These are phyloP conservation scores for Chascanopsetta lugubris DNA, from an alignment of 2,113 vertebrate genomes.

Conservation along the genomic window DNA sequence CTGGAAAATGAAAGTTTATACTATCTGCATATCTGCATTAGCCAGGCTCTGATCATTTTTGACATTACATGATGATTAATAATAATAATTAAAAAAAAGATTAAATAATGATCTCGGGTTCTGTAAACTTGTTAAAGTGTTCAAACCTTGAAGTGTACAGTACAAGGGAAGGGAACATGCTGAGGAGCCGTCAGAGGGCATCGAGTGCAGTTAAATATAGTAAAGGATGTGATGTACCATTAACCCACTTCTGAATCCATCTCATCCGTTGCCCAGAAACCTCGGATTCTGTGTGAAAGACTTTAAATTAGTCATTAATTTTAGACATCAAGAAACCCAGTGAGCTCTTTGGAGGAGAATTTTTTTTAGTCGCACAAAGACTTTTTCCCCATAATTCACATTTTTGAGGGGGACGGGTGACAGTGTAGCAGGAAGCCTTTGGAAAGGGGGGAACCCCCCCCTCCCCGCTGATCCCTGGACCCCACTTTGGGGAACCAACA, in stretches of 20 bases:
- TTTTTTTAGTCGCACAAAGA: background rate
- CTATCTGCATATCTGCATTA: too few species aligned
- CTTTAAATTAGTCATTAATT: conserved; percentile 22
- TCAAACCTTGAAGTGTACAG: background rate
- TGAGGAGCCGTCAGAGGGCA: conserved; percentile 14
- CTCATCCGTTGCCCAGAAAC: background rate
- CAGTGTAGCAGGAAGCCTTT: conserved; percentile 16
- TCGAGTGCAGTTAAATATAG: conserved; percentile 15
- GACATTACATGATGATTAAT: too few species aligned
- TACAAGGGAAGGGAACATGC: background rate
- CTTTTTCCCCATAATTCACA: conserved; percentile 12
- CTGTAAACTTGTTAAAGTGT: too few species aligned
- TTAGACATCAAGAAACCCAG: background rate
- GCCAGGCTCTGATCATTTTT: too few species aligned
- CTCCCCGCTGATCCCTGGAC: conserved; percentile 28
- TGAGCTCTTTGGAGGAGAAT: background rate
- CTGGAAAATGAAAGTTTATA: background rate
- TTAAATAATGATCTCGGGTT: too few species aligned
- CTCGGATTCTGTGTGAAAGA: conserved; percentile 5
- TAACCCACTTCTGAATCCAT: conserved; percentile 26
- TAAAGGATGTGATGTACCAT: conserved; percentile 3
- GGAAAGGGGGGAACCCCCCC: conserved; percentile 25
- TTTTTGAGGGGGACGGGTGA: background rate
- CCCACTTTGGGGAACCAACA: conserved; percentile 55
- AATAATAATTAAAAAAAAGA: too few species aligned